These are phyloP conservation scores for Orthosia incerta DNA, from an alignment of 2,888 invertebrate genomes.

Conservation along the genomic window DNA sequence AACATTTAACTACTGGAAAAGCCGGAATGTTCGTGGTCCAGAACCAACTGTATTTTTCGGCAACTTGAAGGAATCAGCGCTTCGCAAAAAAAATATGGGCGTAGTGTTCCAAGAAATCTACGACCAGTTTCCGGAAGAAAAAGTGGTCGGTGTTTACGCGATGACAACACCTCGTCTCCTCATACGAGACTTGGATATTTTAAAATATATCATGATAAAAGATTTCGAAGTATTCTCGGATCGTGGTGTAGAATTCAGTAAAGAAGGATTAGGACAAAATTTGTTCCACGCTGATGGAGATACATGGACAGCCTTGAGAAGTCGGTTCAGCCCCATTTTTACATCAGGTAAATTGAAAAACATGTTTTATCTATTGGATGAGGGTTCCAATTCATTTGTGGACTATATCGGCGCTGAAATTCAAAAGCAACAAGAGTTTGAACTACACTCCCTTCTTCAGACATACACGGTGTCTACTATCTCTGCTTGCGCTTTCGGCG, in stretches of 20 bases:
- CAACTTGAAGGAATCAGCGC: slow-evolving; percentile 69
- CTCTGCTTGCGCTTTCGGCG: slow-evolving; percentile 74
- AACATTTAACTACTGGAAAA: slow-evolving; percentile 77
- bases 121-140: slow-evolving; percentile 73
- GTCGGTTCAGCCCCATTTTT: slow-evolving; percentile 77
- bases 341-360: slow-evolving; percentile 80
- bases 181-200: slow-evolving; percentile 76
- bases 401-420: slow-evolving; percentile 62
- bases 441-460: slow-evolving; percentile 69
- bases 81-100: slow-evolving; percentile 65
- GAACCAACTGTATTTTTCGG: slow-evolving; percentile 75
- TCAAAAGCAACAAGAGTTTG: slow-evolving; percentile 62
- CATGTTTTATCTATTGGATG: slow-evolving; percentile 76
- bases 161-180: slow-evolving; percentile 75
- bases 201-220: slow-evolving; percentile 78
- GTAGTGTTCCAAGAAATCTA: slow-evolving; percentile 71
- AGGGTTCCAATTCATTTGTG: slow-evolving; percentile 71
- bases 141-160: slow-evolving; percentile 78
- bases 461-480: slow-evolving; percentile 74
- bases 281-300: slow-evolving; percentile 77
- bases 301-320: slow-evolving; percentile 75
- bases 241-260: slow-evolving; percentile 75
- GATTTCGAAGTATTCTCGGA: slow-evolving; percentile 78
- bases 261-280: slow-evolving; percentile 74
- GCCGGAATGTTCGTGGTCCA: slow-evolving; percentile 71